phyloP scores from a whole-genome alignment of 2,888 invertebrate species.

The Drosophila lacicola region DNA sequence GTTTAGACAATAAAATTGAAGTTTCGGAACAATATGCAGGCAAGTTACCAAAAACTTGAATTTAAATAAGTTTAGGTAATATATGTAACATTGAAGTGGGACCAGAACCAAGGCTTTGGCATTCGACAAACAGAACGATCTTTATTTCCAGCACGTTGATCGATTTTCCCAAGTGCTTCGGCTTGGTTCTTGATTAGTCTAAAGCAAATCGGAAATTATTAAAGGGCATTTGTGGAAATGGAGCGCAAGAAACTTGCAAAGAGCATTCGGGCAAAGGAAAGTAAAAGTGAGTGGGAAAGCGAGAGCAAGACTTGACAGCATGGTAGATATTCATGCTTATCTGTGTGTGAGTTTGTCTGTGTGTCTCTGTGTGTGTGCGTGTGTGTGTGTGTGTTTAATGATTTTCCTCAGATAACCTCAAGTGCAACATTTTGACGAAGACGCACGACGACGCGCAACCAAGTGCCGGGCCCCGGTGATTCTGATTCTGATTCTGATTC shows the following conservation, averaged over 20 bases:
- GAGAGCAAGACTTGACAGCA: conserved; percentile 10
- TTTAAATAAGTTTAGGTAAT: no score
- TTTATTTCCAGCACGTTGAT: no score
- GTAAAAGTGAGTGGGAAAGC: neutral
- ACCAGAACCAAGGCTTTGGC: no score
- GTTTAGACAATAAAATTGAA: no score
- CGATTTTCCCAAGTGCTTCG: no score
- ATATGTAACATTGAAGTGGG: no score
- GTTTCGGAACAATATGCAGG: no score
- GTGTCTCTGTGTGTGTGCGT: conserved; percentile 12
- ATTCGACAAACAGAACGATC: no score
- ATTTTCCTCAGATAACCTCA: conserved; percentile 73
- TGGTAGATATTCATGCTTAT: conserved; percentile 42
- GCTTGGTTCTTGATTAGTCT: no score
- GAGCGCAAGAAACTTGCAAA: neutral
- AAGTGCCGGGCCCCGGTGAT: conserved; percentile 38
- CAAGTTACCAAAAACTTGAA: no score
- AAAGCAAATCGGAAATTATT: neutral
- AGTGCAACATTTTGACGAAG: conserved; percentile 63
- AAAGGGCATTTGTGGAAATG: conserved; percentile 14
- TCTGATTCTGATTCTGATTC: no score
- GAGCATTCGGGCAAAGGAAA: neutral
- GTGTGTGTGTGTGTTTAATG: conserved; percentile 54
- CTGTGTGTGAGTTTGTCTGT: conserved; percentile 18
- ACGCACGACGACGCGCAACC: conserved; percentile 27